These are phyloP conservation scores for Epizoanthus rinbou DNA, from an alignment of 92 coral and sea anemone species.

Conservation along the genomic window DNA sequence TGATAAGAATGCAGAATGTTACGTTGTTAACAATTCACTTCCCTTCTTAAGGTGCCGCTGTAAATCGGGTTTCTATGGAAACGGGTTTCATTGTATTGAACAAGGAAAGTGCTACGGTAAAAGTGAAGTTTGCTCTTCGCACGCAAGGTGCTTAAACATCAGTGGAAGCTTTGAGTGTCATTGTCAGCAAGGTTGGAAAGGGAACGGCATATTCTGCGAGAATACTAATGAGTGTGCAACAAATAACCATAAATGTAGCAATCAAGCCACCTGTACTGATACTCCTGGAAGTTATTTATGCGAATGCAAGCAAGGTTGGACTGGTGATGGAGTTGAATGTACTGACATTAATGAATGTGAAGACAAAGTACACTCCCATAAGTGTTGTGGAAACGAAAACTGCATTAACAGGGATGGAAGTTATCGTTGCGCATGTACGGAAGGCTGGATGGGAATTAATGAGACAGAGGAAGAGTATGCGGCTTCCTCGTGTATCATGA, in stretches of 20 bases:
- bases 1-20: constrained; percentile 59
- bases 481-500: constrained; percentile 18
- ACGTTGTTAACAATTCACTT: constrained; percentile 36
- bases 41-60: constrained; percentile 60
- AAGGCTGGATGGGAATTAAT: constrained; percentile 56
- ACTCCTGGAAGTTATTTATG: constrained; percentile 50
- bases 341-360: constrained; percentile 61
- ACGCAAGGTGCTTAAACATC: constrained; percentile 50
- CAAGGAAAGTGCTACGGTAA: constrained; percentile 62
- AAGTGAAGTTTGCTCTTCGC: constrained; percentile 51
- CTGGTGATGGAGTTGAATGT: constrained; percentile 56
- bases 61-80: constrained; percentile 58
- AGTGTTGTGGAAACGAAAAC: constrained; percentile 59
- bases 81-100: constrained; percentile 62
- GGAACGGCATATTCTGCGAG: constrained; percentile 70
- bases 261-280: constrained; percentile 54
- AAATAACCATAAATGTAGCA: constrained; percentile 50
- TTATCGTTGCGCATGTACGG: constrained; percentile 53
- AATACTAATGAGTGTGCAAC: constrained; percentile 58
- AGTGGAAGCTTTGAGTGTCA: constrained; percentile 66
- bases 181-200: constrained; percentile 65
- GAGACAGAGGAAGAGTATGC: constrained; percentile 1
- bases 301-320: constrained; percentile 54
- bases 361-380: constrained; percentile 15
- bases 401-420: constrained; percentile 64